Evolutionary conservation across 1,140 invertebrate species (phyloP).

Genomic region (Caligus rogercresseyi): DNA sequence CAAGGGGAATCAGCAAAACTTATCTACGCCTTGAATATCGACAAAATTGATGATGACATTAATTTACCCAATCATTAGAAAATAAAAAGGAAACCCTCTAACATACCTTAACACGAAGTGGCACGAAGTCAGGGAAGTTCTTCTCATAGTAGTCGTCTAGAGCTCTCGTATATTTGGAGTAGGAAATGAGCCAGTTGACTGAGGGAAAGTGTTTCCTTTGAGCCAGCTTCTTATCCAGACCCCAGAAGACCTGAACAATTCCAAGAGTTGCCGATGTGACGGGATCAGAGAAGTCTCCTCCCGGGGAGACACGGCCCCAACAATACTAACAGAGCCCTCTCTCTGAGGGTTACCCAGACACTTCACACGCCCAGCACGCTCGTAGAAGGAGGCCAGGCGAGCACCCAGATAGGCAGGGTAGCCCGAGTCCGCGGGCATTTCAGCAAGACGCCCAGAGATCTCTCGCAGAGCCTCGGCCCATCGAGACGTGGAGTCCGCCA

Average conservation of each 20-base stretch:
- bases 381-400: slow-evolving; percentile 95
- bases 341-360: slow-evolving; percentile 74
- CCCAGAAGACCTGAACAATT: slow-evolving; percentile 99
- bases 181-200: slow-evolving; percentile 99
- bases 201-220: slow-evolving; percentile 99
- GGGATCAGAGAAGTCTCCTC: slow-evolving; percentile 99
- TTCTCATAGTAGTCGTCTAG: slow-evolving; percentile 99
- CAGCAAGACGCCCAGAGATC: slow-evolving; percentile 98
- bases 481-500: slow-evolving; percentile 99
- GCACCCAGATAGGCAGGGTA: slow-evolving; percentile 98
- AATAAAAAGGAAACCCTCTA: no score
- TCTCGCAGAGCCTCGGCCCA: slow-evolving; percentile 99
- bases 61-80: no score
- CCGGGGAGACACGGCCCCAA: slow-evolving; percentile 98
- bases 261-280: slow-evolving; percentile 96
- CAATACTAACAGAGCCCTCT: slow-evolving; percentile 95
- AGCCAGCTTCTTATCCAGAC: slow-evolving; percentile 95
- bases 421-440: slow-evolving; percentile 98
- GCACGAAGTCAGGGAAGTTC: slow-evolving; percentile 96
- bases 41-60: no score
- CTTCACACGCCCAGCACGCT: slow-evolving; percentile 91
- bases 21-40: no score
- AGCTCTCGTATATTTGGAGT: slow-evolving; percentile 94
- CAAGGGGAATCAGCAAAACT: no score
- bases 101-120: slow-evolving; percentile 59